A percentile compares a stretch with the other conserved stretches of the same genome.
Evolutionary conservation across 2,888 invertebrate genomes (phyloP).

Genomic region (Minunthozetes semirufus): DNA sequence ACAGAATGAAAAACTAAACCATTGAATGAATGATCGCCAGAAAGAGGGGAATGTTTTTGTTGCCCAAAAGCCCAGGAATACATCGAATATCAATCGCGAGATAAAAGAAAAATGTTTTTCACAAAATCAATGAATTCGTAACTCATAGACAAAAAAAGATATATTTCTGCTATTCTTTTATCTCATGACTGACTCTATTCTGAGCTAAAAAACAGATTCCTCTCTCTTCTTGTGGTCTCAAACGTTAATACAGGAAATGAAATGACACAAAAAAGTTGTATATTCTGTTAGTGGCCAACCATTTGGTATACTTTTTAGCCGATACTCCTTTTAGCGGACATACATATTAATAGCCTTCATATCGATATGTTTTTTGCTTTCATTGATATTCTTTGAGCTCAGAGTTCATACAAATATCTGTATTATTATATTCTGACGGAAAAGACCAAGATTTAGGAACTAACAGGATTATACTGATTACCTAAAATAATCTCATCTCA

Average conservation of each 20-base stretch:
- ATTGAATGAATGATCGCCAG: too few species aligned
- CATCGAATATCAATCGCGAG: not conserved
- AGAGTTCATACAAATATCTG: not conserved
- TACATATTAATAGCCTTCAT: not conserved
- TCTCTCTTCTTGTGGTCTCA: not conserved
- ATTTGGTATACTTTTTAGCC: not conserved
- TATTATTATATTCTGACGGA: not conserved
- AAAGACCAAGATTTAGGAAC: too few species aligned
- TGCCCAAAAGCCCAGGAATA: not conserved
- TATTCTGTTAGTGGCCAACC: not conserved
- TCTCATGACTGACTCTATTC: too few species aligned
- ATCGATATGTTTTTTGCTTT: not conserved
- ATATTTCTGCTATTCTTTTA: too few species aligned
- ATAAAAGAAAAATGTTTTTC: not conserved
- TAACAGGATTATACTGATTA: too few species aligned
- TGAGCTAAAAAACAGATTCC: too few species aligned
- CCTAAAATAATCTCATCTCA: too few species aligned
- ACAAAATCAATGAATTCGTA: constrained; percentile 13
- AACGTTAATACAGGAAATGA: constrained; percentile 25
- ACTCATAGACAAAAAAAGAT: not conserved
- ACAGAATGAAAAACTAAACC: too few species aligned
- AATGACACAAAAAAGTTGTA: constrained; percentile 15
- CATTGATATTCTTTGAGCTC: not conserved
- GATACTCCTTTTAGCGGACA: not conserved
- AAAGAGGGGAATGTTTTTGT: too few species aligned